Conservation (phyloP, 2,113 vertebrate species). For the Phasianus colchicus region DNA sequence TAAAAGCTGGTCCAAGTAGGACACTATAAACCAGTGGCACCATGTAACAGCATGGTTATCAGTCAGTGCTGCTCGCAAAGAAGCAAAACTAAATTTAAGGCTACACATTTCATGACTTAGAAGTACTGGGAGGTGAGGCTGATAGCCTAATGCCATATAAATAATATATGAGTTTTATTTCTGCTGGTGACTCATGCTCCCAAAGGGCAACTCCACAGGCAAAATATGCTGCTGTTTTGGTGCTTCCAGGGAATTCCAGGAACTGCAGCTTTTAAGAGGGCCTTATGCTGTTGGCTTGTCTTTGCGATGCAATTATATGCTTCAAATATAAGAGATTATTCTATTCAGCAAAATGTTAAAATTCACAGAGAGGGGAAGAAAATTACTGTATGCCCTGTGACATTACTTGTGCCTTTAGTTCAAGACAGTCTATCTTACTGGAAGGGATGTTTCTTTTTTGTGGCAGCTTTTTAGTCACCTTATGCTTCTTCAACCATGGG, state of each 20-base stretch:
- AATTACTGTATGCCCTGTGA: background rate
- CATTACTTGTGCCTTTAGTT: background rate
- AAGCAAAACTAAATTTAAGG: background rate
- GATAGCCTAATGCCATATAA: background rate
- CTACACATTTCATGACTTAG: background rate
- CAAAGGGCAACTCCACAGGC: background rate
- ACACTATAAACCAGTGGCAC: background rate
- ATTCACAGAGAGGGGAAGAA: background rate
- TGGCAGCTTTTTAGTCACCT: background rate
- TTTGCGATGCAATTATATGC: background rate
- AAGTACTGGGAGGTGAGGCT: background rate
- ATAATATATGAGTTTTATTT: background rate
- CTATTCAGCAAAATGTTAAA: background rate
- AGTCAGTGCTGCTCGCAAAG: background rate
- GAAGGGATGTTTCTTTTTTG: background rate
- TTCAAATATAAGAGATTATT: background rate
- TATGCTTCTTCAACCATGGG: background rate
- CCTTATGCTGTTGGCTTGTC: background rate
- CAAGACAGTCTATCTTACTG: background rate
- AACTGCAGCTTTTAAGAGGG: slow-evolving; percentile 55
- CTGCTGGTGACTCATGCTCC: background rate
- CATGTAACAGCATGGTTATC: accelerated
- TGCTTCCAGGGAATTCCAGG: slow-evolving; percentile 64
- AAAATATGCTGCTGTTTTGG: background rate
- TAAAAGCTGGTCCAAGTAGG: background rate